Conservation (phyloP, 2,888 invertebrate species). For the Ophion slaviceki region DNA sequence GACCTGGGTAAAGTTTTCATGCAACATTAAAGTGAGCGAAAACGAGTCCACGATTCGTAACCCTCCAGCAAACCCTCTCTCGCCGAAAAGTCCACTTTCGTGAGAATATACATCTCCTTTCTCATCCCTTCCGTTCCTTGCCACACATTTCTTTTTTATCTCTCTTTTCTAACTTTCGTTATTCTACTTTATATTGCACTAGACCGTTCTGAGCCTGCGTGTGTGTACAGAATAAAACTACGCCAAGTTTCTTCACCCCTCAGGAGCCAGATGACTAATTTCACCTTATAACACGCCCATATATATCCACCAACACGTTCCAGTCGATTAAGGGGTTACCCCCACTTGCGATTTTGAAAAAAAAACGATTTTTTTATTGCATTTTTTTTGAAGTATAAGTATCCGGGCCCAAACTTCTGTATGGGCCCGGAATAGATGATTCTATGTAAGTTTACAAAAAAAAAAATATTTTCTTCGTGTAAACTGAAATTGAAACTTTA, state of each 20-base stretch:
- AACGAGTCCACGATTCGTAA: constrained; percentile 49
- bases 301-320: constrained; percentile 18
- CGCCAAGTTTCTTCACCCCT: constrained; percentile 24
- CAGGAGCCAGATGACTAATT: constrained; percentile 45
- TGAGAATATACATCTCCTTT: constrained; percentile 6
- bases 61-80: constrained; percentile 23
- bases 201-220: constrained; percentile 15
- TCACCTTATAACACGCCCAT: constrained; percentile 58
- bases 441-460: no score
- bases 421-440: no score
- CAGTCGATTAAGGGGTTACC: background rate
- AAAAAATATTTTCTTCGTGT: no score
- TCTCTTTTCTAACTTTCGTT: constrained; percentile 53
- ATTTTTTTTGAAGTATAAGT: no score
- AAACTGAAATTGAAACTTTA: no score
- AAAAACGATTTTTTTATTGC: no score
- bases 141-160: constrained; percentile 44
- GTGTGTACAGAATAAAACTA: constrained; percentile 16
- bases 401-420: no score
- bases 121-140: constrained; percentile 12
- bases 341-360: no score
- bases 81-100: constrained; percentile 46
- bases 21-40: constrained; percentile 36
- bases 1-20: constrained; percentile 45
- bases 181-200: constrained; percentile 64